These are phyloP conservation scores for Trichogramma evanescens DNA, from an alignment of 2,888 invertebrate genomes.

Conservation along the genomic window DNA sequence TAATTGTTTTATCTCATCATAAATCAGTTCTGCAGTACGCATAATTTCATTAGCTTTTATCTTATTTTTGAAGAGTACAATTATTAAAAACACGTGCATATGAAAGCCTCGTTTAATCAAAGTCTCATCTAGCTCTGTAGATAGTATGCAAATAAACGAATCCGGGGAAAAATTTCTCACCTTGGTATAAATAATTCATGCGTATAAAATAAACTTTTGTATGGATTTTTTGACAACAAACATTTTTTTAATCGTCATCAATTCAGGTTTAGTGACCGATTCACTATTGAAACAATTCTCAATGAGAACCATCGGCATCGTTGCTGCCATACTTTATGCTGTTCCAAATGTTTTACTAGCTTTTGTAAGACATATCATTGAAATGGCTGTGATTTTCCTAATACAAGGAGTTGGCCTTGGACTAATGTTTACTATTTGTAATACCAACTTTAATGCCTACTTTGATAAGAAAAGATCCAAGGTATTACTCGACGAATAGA, in stretches of 20 bases:
- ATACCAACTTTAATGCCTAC: constrained; percentile 68
- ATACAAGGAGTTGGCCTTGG: constrained; percentile 64
- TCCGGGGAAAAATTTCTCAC: background rate
- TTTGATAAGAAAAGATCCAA: constrained; percentile 63
- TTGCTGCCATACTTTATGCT: constrained; percentile 59
- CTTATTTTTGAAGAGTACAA: too few relatives aligned
- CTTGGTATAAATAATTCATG: too few relatives aligned
- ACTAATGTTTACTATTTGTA: constrained; percentile 64
- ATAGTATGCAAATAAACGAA: background rate
- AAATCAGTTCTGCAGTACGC: too few relatives aligned
- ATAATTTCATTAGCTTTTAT: too few relatives aligned
- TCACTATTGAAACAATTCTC: constrained; percentile 61
- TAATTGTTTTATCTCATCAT: too few relatives aligned
- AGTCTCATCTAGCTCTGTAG: too few relatives aligned
- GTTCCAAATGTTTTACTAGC: constrained; percentile 58
- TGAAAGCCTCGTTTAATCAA: too few relatives aligned
- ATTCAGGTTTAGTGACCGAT: constrained; percentile 61
- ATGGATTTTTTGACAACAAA: background rate
- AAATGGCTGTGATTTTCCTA: constrained; percentile 57
- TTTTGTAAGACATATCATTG: constrained; percentile 57
- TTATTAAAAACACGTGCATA: too few relatives aligned
- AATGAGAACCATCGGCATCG: constrained; percentile 60
- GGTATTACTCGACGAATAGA: constrained; percentile 25
- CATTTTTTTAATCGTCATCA: background rate
- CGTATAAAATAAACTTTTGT: background rate